Percentiles rank a stretch among this genome's conserved stretches.
Evolutionary conservation across 2,797 vertebrate species (phyloP).

Genomic region (Podarcis lilfordi): DNA sequence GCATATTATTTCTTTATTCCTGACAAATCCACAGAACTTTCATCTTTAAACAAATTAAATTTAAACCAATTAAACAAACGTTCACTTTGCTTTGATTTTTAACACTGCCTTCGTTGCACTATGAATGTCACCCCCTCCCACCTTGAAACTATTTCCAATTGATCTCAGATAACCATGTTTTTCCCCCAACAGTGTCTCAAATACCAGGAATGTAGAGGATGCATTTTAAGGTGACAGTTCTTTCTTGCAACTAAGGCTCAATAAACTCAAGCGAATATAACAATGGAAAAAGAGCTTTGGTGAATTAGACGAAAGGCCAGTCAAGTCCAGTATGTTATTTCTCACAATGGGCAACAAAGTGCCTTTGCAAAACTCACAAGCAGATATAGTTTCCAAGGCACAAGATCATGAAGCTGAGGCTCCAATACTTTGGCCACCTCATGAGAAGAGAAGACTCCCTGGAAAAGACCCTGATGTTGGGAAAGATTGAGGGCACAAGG

Average conservation of each 20-base stretch:
- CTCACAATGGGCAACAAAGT: background rate
- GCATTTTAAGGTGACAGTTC: background rate
- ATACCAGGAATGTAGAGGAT: rapidly evolving
- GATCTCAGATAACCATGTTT: background rate
- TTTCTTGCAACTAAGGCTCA: background rate
- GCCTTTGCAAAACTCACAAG: background rate
- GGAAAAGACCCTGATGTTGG: no score
- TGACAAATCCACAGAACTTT: slow-evolving; percentile 15
- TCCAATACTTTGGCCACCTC: no score
- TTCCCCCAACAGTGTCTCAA: background rate
- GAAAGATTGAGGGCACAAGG: no score
- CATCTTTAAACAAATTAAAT: background rate
- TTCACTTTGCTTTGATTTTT: background rate
- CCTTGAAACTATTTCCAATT: background rate
- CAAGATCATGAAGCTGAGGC: no score
- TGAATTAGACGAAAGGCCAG: background rate
- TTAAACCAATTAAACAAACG: background rate
- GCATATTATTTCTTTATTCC: background rate
- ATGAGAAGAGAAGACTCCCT: no score
- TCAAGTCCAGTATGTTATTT: background rate
- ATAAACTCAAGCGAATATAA: background rate
- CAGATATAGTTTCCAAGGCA: background rate
- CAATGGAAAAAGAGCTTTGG: no score
- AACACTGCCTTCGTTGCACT: background rate
- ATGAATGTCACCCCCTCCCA: background rate